Evolutionary conservation across 2,113 vertebrate species (phyloP).

Genomic region (Okapia johnstoni): DNA sequence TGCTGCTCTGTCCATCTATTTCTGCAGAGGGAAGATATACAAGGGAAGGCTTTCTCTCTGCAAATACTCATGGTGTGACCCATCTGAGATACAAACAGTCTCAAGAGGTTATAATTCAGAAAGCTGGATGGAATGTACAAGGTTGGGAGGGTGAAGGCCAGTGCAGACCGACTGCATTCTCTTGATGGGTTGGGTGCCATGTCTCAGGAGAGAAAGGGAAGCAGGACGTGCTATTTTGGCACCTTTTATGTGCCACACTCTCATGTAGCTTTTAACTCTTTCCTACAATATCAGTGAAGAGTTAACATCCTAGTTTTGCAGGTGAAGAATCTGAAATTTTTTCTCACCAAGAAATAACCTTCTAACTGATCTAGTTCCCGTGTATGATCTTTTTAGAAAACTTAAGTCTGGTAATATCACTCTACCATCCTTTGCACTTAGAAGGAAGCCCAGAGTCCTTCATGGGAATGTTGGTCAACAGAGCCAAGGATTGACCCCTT

Average conservation of each 20-base stretch:
- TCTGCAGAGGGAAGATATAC: background rate
- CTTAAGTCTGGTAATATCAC: background rate
- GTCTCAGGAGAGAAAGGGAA: background rate
- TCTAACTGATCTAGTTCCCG: background rate
- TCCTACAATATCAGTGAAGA: background rate
- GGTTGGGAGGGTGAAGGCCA: background rate
- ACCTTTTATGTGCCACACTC: background rate
- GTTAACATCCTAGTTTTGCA: background rate
- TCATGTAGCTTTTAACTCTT: background rate
- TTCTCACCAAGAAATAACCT: background rate
- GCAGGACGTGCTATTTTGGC: background rate
- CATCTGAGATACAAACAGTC: background rate
- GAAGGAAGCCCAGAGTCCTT: background rate
- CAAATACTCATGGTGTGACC: background rate
- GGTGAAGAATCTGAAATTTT: background rate
- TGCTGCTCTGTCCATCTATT: rapidly evolving
- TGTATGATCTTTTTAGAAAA: background rate
- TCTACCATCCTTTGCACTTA: background rate
- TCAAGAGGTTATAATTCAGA: background rate
- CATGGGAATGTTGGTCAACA: background rate
- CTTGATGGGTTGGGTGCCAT: background rate
- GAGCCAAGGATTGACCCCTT: rapidly evolving
- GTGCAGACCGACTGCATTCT: rapidly evolving
- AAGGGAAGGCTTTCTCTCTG: background rate
- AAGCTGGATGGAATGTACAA: background rate